These are phyloP conservation scores for Rousettus leschenaultii DNA, from an alignment of 2,113 vertebrate genomes.

Conservation along the genomic window DNA sequence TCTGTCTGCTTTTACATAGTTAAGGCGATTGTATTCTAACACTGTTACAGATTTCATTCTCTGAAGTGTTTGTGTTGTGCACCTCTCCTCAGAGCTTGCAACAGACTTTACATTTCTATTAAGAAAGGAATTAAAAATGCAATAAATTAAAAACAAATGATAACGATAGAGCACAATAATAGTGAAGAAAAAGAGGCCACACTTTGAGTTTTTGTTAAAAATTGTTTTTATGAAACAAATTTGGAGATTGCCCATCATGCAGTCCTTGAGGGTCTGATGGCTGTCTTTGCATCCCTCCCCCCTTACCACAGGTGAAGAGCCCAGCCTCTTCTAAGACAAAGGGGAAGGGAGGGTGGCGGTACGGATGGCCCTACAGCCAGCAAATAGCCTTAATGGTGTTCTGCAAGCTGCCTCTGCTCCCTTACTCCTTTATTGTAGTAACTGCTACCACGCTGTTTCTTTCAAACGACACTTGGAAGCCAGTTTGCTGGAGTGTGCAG, in stretches of 20 bases:
- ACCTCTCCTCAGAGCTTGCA: not conserved
- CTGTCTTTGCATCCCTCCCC: not conserved
- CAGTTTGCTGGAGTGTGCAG: slow-evolving; percentile 30
- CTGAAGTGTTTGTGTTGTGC: not conserved
- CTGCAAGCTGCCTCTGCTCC: not conserved
- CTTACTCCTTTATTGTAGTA: rapidly evolving
- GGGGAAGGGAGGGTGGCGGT: rapidly evolving
- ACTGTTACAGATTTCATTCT: not conserved
- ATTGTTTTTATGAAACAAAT: not conserved
- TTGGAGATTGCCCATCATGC: not conserved
- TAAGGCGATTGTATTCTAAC: not conserved
- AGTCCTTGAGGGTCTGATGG: not conserved
- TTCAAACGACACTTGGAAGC: not conserved
- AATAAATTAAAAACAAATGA: not conserved
- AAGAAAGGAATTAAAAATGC: slow-evolving; percentile 9
- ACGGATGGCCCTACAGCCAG: rapidly evolving
- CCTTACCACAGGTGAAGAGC: not conserved
- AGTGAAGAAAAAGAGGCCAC: not conserved
- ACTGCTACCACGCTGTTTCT: not conserved
- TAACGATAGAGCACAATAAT: not conserved
- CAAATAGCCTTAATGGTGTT: rapidly evolving
- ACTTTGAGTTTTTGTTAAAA: not conserved
- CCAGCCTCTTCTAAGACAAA: not conserved
- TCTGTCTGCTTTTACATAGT: not conserved
- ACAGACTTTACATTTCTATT: not conserved